phyloP scores from a whole-genome alignment of 2,797 vertebrate species.

The Falco novaeseelandiae region DNA sequence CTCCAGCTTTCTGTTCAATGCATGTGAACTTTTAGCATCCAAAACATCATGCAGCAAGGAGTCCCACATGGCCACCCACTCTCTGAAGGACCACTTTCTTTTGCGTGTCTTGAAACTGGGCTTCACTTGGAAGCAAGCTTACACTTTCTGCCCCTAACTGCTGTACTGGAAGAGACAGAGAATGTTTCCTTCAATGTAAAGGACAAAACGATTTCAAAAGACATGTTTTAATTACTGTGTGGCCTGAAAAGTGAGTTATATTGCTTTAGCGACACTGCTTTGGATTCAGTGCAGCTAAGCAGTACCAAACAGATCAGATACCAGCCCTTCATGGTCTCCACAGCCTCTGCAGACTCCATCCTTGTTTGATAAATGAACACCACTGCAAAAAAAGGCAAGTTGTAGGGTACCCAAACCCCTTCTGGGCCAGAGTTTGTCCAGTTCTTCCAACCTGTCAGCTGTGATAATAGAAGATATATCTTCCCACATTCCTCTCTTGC shows the following conservation, averaged over 20 bases:
- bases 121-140: background rate
- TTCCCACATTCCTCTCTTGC: background rate
- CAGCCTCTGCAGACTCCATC: background rate
- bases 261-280: background rate
- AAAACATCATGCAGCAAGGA: background rate
- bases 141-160: background rate
- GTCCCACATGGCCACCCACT: background rate
- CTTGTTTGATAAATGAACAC: background rate
- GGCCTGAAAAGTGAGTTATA: background rate
- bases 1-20: background rate
- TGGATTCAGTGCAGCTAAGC: background rate
- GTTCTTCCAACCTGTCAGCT: background rate
- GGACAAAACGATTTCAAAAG: background rate
- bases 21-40: background rate
- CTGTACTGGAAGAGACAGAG: background rate
- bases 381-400: background rate
- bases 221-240: background rate
- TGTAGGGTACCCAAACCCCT: background rate
- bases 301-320: fast-evolving
- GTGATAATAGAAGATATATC: background rate
- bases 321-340: background rate
- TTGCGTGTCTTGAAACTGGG: background rate
- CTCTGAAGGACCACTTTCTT: background rate
- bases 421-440: background rate
- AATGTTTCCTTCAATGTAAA: background rate